Conservation (phyloP, 2,888 invertebrate species). For the Ametastegia equiseti region DNA sequence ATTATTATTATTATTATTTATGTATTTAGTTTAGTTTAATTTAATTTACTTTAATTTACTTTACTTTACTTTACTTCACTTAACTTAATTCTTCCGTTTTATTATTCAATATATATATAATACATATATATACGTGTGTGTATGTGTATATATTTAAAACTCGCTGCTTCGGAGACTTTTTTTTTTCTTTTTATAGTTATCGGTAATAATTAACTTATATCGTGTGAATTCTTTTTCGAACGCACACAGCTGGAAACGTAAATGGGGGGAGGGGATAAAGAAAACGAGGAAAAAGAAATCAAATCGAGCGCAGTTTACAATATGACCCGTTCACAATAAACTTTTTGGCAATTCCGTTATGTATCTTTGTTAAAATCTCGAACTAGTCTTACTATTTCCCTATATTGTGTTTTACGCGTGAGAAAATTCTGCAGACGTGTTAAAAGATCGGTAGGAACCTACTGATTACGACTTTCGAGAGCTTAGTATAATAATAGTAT, state of each 20-base stretch:
- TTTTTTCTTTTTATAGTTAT: not conserved
- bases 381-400: not conserved
- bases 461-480: slow-evolving; percentile 59
- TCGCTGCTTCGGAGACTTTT: slow-evolving; percentile 16
- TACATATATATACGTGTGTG: not conserved
- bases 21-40: slow-evolving; percentile 23
- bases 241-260: not conserved
- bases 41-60: slow-evolving; percentile 20
- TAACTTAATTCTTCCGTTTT: not conserved
- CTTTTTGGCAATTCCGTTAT: not conserved
- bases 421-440: not conserved
- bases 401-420: not conserved
- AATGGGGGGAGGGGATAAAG: no score
- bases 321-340: not conserved
- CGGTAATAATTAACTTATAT: not conserved
- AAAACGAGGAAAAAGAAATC: not conserved
- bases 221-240: not conserved
- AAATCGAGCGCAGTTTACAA: not conserved
- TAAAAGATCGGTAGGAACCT: slow-evolving; percentile 49
- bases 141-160: slow-evolving; percentile 18
- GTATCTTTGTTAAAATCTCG: not conserved
- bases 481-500: slow-evolving; percentile 55
- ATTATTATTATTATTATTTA: slow-evolving; percentile 17
- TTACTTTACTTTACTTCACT: not conserved
- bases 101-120: not conserved